Evolutionary conservation across 2,797 vertebrate genomes (phyloP).

Genomic region (Enteromius unitaeniatus): DNA sequence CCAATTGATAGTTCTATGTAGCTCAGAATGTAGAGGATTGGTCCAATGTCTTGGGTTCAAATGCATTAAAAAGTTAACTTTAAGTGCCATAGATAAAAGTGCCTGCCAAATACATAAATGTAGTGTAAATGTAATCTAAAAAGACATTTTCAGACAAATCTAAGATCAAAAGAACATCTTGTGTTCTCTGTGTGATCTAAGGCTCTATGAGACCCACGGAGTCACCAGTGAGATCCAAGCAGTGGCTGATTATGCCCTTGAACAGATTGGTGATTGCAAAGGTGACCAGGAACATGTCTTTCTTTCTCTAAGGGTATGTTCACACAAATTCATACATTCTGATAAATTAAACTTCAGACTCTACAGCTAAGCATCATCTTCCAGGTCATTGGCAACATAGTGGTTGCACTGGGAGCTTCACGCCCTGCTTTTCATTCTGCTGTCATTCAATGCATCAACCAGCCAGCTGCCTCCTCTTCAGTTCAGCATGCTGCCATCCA

Average conservation of each 20-base stretch:
- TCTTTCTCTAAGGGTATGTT: conserved; percentile 85
- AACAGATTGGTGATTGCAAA: conserved; percentile 77
- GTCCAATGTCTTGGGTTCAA: neutral
- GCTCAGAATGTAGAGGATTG: neutral
- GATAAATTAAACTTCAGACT: neutral
- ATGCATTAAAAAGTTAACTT: neutral
- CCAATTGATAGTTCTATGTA: too few species aligned
- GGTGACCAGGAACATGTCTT: conserved; percentile 85
- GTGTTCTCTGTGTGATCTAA: conserved; percentile 56
- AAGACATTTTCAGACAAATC: neutral
- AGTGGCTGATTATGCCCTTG: conserved; percentile 82
- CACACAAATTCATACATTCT: neutral
- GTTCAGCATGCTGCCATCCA: conserved; percentile 94
- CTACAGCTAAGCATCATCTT: neutral
- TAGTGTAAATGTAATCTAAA: neutral
- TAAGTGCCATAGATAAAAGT: too few species aligned
- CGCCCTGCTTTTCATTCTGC: conserved; percentile 79
- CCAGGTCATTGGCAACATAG: conserved; percentile 95
- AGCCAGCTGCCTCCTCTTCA: conserved; percentile 72
- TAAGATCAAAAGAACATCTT: neutral
- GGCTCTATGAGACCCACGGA: conserved; percentile 75
- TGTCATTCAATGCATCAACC: conserved; percentile 84
- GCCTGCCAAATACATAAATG: neutral
- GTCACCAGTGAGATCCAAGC: conserved; percentile 82
- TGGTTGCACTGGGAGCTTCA: conserved; percentile 79